Evolutionary conservation across 2,888 invertebrate species (phyloP).

Genomic region (Drosophila robusta): DNA sequence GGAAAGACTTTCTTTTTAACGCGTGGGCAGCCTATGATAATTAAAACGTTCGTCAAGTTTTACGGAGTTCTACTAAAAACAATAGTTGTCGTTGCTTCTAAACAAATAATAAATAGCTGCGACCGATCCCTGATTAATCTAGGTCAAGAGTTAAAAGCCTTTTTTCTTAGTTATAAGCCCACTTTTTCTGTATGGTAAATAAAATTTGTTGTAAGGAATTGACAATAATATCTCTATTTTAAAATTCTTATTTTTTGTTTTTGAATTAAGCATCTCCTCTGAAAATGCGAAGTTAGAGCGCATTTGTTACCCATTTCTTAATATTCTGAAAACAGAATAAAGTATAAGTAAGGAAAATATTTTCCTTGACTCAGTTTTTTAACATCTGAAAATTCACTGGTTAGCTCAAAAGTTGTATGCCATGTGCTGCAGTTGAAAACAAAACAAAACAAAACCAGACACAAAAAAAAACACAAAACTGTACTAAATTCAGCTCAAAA

Average conservation of each 20-base stretch:
- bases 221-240: too few relatives aligned
- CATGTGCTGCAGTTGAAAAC: conserved; percentile 20
- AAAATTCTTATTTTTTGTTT: too few relatives aligned
- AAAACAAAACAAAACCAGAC: conserved; percentile 30
- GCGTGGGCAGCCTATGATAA: conserved; percentile 39
- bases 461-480: conserved; percentile 54
- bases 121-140: too few relatives aligned
- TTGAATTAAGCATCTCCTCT: too few relatives aligned
- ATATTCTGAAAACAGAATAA: too few relatives aligned
- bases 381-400: not conserved
- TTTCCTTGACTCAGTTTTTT: not conserved
- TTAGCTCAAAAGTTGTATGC: conserved; percentile 9
- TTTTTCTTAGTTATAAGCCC: too few relatives aligned
- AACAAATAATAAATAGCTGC: too few relatives aligned
- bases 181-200: too few relatives aligned
- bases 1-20: conserved; percentile 12
- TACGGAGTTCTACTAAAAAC: conserved; percentile 1
- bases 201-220: not conserved
- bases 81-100: not conserved
- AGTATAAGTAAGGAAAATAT: not conserved
- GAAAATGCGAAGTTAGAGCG: too few relatives aligned
- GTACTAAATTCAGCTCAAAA: conserved; percentile 64
- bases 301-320: too few relatives aligned
- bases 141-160: too few relatives aligned
- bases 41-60: conserved; percentile 17